phyloP scores from a whole-genome alignment of 2,888 invertebrate species.

The Lutraria lutraria region DNA sequence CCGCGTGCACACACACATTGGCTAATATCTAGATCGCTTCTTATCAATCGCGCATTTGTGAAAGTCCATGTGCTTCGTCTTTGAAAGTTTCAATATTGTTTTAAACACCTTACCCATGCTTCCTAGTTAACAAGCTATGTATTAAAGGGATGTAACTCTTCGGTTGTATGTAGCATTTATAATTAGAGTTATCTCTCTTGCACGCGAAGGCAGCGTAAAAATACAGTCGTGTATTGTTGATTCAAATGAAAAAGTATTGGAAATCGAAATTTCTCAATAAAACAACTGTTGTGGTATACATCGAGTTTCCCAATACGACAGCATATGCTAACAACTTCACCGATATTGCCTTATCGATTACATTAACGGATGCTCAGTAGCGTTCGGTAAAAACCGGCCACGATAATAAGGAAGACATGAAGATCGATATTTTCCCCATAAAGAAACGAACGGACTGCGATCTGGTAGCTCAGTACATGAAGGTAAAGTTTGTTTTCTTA shows the following conservation, averaged over 20 bases:
- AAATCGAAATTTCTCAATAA: background rate
- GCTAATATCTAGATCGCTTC: too few relatives aligned
- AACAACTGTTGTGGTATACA: background rate
- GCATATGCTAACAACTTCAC: background rate
- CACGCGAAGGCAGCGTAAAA: background rate
- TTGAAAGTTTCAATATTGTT: too few relatives aligned
- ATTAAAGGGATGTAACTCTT: too few relatives aligned
- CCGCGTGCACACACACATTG: too few relatives aligned
- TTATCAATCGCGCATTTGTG: too few relatives aligned
- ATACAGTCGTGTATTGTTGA: background rate
- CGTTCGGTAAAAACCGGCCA: background rate
- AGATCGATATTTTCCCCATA: background rate
- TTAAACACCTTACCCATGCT: too few relatives aligned
- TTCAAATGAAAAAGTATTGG: background rate
- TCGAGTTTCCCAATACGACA: background rate
- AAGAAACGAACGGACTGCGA: background rate
- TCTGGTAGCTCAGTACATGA: background rate
- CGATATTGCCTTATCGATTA: background rate
- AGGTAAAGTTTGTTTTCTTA: background rate
- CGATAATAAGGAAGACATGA: background rate
- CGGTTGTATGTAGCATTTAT: background rate
- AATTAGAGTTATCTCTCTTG: constrained; percentile 1
- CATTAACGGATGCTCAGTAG: background rate
- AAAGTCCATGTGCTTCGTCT: too few relatives aligned
- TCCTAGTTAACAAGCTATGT: too few relatives aligned